Conservation (phyloP, 2,888 invertebrate species). For the Piscicola geometra region DNA sequence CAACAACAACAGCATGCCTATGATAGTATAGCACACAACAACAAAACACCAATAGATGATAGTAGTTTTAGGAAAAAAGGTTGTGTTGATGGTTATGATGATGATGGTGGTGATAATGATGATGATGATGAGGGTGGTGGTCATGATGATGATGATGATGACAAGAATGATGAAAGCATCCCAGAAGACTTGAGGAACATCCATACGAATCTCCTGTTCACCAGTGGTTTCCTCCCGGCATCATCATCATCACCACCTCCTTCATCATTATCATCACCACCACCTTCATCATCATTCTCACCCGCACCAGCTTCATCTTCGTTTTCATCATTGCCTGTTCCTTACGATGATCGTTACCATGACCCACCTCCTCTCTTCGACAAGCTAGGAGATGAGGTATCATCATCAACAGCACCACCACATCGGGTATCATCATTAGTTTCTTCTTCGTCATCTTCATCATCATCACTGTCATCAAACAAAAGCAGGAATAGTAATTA, state of each 20-base stretch:
- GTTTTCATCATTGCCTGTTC: not conserved
- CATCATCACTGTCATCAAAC: not conserved
- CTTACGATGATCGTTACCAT: not conserved
- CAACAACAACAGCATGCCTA: not conserved
- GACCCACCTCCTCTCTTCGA: conserved; percentile 16
- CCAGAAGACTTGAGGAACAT: conserved; percentile 31
- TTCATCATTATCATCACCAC: not conserved
- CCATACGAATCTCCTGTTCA: conserved; percentile 7
- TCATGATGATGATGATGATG: not conserved
- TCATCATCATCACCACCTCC: not conserved
- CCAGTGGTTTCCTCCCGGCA: not conserved
- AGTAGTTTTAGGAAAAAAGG: no score
- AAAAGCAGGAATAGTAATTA: no score
- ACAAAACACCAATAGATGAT: no score
- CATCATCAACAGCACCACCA: no score
- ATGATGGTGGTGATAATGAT: no score
- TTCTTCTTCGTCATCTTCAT: not conserved
- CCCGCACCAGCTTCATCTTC: conserved; percentile 2
- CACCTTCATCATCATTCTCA: not conserved
- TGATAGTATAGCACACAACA: no score
- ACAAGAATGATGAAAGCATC: conserved; percentile 14
- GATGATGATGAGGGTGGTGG: no score
- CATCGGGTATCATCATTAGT: not conserved
- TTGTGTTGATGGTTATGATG: no score
- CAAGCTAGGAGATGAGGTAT: conserved; percentile 22